phyloP scores from a whole-genome alignment of 2,888 invertebrate genomes.

The Drosophila macrospina region DNA sequence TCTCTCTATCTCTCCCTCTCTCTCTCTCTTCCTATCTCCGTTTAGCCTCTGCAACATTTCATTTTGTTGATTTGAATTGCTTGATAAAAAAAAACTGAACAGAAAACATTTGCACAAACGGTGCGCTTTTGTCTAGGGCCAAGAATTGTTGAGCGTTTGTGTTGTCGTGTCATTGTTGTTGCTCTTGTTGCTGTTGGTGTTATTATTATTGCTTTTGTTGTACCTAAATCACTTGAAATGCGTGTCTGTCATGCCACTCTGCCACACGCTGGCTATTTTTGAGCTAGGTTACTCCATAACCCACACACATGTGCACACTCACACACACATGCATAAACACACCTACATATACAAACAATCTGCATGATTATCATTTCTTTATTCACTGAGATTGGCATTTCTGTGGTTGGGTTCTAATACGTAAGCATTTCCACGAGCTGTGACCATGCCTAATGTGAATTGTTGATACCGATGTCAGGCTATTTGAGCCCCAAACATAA shows the following conservation, averaged over 20 bases:
- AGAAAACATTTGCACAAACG: conserved; percentile 50
- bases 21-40: background rate
- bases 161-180: conserved; percentile 35
- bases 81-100: conserved; percentile 48
- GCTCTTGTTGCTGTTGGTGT: conserved; percentile 38
- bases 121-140: conserved; percentile 48
- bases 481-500: conserved; percentile 53
- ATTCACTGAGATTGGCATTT: conserved; percentile 53
- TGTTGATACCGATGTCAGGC: conserved; percentile 51
- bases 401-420: conserved; percentile 30
- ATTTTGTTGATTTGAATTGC: conserved; percentile 55
- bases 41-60: conserved; percentile 10
- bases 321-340: conserved; percentile 6
- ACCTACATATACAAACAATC: conserved; percentile 8
- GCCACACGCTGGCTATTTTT: conserved; percentile 53
- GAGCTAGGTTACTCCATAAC: conserved; percentile 57
- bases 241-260: conserved; percentile 66
- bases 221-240: conserved; percentile 74
- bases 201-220: conserved; percentile 46
- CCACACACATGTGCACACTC: conserved; percentile 11
- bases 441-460: conserved; percentile 43
- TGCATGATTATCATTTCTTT: conserved; percentile 42
- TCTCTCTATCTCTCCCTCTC: background rate
- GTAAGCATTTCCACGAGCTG: conserved; percentile 22
- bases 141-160: conserved; percentile 50